Percentiles rank a stretch among this genome's conserved stretches.
Evolutionary conservation across 1,140 invertebrate genomes (phyloP).

Genomic region (Battus philenor): DNA sequence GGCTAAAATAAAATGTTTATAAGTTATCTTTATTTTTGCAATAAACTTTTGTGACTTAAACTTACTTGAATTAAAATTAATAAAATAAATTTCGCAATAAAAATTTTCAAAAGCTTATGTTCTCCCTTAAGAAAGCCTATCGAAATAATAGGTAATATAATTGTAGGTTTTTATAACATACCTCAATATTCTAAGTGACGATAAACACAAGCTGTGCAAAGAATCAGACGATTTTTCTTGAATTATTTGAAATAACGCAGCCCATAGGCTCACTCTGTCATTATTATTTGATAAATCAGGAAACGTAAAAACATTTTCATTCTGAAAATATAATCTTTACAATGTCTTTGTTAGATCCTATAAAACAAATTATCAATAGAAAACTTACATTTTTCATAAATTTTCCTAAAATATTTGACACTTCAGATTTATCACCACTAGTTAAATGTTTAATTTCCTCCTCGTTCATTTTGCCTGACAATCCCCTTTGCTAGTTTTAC

Average conservation of each 20-base stretch:
- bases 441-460: conserved; percentile 44
- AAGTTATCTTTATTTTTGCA: neutral
- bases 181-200: conserved; percentile 64
- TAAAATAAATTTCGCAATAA: neutral
- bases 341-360: neutral
- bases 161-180: conserved; percentile 22
- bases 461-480: conserved; percentile 51
- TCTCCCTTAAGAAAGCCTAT: neutral
- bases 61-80: neutral
- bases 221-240: conserved; percentile 41
- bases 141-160: neutral
- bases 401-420: conserved; percentile 32
- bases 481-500: too few relatives aligned
- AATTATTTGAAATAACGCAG: conserved; percentile 61
- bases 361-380: neutral
- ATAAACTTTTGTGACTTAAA: neutral
- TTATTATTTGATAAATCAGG: conserved; percentile 49
- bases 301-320: conserved; percentile 59
- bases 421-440: conserved; percentile 32
- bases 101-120: neutral
- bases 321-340: conserved; percentile 44
- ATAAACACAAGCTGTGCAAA: conserved; percentile 55
- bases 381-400: conserved; percentile 50
- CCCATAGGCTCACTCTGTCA: conserved; percentile 55
- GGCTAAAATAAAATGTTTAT: conserved; percentile 73